Percentiles rank a stretch among this genome's conserved stretches.
phyloP scores from a whole-genome alignment of 2,113 vertebrate species.

The Mus musculus region GRCm39 chr1:63247501-63248000 shows the following conservation, averaged over 20 bases:
- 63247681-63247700: no score
- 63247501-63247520: neutral
- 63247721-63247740: neutral
- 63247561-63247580: neutral
- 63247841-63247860: neutral
- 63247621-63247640: neutral
- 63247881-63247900: neutral
- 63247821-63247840: neutral
- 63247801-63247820: neutral
- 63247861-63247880: neutral
- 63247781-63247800: neutral
- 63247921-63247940: neutral
- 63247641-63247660: neutral
- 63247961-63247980: neutral
- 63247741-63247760: neutral
- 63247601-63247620: neutral
- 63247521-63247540: neutral
- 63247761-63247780: neutral
- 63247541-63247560: neutral
- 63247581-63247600: neutral
- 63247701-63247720: no score
- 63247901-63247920: neutral
- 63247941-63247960: neutral
- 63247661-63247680: neutral
- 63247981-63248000: neutral